Percentiles rank a stretch among this genome's conserved stretches.
Evolutionary conservation across 1,140 invertebrate genomes (phyloP).

Genomic region (Geopemphigus sp.): DNA sequence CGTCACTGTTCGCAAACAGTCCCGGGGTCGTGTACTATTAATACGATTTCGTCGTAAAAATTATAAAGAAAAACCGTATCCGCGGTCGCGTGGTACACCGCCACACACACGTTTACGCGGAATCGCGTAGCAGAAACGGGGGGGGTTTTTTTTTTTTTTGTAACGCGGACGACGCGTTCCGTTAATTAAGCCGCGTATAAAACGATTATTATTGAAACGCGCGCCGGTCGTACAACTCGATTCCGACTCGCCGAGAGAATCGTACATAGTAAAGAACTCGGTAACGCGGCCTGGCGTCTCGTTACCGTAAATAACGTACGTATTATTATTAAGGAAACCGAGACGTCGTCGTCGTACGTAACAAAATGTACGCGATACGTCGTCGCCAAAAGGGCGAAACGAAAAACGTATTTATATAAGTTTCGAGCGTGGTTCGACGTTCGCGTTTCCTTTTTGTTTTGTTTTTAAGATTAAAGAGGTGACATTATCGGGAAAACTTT

Average conservation of each 20-base stretch:
- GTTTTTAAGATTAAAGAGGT: not conserved
- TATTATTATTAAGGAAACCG: not conserved
- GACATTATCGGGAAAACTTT: not conserved
- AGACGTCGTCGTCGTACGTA: no score
- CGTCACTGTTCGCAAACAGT: not conserved
- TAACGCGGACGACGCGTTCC: no score
- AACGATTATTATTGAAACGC: conserved; percentile 21
- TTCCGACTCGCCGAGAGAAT: not conserved
- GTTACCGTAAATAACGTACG: not conserved
- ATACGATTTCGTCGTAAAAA: conserved; percentile 8
- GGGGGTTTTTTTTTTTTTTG: no score
- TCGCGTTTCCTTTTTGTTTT: no score
- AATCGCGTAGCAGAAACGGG: not conserved
- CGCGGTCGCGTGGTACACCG: no score
- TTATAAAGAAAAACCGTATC: not conserved
- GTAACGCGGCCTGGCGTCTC: not conserved
- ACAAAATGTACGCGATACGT: no score
- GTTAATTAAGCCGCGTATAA: conserved; percentile 16
- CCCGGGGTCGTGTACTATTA: conserved; percentile 5
- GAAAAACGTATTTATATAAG: not conserved
- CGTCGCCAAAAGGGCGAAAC: not conserved
- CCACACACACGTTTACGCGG: not conserved
- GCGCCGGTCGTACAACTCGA: not conserved
- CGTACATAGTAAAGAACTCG: not conserved
- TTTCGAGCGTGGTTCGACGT: not conserved